Evolutionary conservation across 1,140 invertebrate genomes (phyloP), one percentile per base, ranked within the genome.

Genomic region (Harpegnathos saltator): DNA sequence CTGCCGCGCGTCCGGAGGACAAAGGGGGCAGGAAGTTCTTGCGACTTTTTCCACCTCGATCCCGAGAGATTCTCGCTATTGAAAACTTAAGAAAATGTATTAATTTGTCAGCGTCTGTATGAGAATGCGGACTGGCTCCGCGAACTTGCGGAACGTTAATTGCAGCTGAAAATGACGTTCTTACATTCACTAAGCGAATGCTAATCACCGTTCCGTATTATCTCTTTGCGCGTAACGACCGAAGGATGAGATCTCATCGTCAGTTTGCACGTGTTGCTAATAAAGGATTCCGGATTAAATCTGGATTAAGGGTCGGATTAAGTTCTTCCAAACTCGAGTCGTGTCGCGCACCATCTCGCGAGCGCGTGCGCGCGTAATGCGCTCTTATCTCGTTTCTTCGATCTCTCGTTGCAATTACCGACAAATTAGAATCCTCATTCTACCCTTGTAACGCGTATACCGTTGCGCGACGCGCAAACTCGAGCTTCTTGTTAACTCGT

Each of bases 11-110:
- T 74, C 58, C 15, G 5, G 17, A 15, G 33, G 48, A 71, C 65
- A 71, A 58, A 78, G 75, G 33, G 33, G 52, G 15, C 50, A n/a
- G 33, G 26, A 50, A 78, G 75, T 78, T 78, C 17, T 1, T 50
- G 5, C 17, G 65, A 48, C 65, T 71, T 80, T 80, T 78, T 80
- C 69, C 63, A 71, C 65, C 33, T 58, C 65, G 7, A 14, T 80
- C 38, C 24, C 22, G 52, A 19, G 63, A 50, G 24, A 69, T 2
- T 12, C 19, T 11, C n/a, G 52, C 17, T 65, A 71, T 58, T 80
- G 75, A 80, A 71, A 77, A 77, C 74, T 77, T 56, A 14, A 33
- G 74, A 56, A 44, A 71, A 80, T 69, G 65, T 80, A 80, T 80
- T 80, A 80, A 80, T 80, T 80, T 59, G 65, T 69, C 75, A 71